Evolutionary conservation across 1,140 invertebrate species (phyloP), one percentile per base, ranked within the genome.

Genomic region (Aphis craccivora): DNA sequence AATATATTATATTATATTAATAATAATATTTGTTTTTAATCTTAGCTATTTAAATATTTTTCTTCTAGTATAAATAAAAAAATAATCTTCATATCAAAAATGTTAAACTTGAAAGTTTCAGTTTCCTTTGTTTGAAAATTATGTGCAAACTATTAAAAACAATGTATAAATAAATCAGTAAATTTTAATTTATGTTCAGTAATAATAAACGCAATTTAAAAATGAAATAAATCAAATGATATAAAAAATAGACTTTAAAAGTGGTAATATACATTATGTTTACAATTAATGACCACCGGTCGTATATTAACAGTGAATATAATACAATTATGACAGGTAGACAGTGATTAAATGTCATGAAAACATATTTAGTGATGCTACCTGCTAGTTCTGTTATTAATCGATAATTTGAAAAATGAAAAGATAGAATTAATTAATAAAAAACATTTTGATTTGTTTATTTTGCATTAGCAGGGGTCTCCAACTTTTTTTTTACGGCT

Each of bases 331-430:
- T 90, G 48, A 90, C 51, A 40, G 88, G 22, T 84, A 84, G 83
- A 90, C 51, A 37, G 51, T 90, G 88, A 90, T 90, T 90, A 90
- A 90, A 55, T 35, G 35, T 51, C n/a, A 89, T 51, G 35, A n/a
- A 86, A 88, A 53, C 45, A 90, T 55, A 55, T 55, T 37, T 90
- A 37, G n/a, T 14, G 25, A 40, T 40, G 81, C 3, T 84, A 84
- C 23, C 9, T 9, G 23, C 23, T 11, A 23, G 3, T 84, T 43
- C 83, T 40, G 22, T 84, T 43, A 25, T 43, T 40, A 40, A 84
- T 84, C 83, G 8, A 84, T 25, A 25, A 84, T 84, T 25, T 40
- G 7, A 25, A 84, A 43, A 30, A 14, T 40, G 20, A 25, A 84
- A 43, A 30, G n/a, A 84, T 40, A 40, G 22, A 84, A 76, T 76